phyloP scores from a whole-genome alignment of 2,113 vertebrate genomes.

The Vicugna pacos region DNA sequence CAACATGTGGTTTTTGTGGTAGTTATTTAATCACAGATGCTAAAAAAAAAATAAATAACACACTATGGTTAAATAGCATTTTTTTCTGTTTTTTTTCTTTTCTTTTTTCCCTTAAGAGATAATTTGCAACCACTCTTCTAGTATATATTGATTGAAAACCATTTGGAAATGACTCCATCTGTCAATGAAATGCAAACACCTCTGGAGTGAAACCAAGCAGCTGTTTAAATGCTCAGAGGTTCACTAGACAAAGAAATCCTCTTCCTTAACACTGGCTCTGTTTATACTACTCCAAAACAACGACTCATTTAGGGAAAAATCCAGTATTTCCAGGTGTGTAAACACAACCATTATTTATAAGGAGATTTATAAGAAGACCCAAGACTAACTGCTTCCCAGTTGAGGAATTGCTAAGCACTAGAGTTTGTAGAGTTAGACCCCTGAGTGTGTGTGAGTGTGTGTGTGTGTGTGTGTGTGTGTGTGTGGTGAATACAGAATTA shows the following conservation, averaged over 20 bases:
- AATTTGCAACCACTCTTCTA: constrained; percentile 52
- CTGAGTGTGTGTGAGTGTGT: background rate
- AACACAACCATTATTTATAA: constrained; percentile 74
- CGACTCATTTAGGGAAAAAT: constrained; percentile 58
- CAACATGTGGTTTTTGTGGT: constrained; percentile 39
- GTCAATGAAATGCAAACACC: constrained; percentile 76
- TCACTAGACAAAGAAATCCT: constrained; percentile 62
- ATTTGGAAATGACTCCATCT: constrained; percentile 72
- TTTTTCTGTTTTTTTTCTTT: background rate
- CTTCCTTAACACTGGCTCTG: constrained; percentile 62
- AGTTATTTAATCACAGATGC: constrained; percentile 60
- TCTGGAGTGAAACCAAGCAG: constrained; percentile 76
- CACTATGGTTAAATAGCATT: background rate
- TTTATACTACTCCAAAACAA: constrained; percentile 65
- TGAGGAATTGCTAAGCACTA: background rate
- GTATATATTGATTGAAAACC: constrained; percentile 72
- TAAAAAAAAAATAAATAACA: constrained; percentile 36
- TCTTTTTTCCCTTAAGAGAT: background rate
- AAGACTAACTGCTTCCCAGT: constrained; percentile 31
- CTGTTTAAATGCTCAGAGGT: constrained; percentile 56
- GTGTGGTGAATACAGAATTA: constrained; percentile 34
- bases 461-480: background rate
- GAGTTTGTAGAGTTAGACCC: background rate
- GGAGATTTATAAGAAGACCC: constrained; percentile 62
- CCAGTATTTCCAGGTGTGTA: constrained; percentile 67